phyloP scores from a whole-genome alignment of 2,797 vertebrate genomes.

The Myoxocephalus aenaeus region DNA sequence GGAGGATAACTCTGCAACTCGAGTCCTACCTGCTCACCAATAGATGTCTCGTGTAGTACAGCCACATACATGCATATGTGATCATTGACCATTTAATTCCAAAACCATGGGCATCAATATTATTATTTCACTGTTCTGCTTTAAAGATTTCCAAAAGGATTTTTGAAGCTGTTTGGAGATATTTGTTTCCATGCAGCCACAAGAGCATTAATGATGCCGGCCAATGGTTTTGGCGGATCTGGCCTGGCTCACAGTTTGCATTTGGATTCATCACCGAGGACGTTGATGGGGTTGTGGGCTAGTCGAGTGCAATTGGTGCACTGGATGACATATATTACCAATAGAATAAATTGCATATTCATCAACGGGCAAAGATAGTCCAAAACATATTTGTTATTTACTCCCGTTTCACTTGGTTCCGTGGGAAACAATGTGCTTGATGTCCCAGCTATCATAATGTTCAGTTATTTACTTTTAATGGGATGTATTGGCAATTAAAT shows the following conservation, averaged over 20 bases:
- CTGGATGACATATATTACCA: not conserved
- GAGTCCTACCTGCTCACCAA: slow-evolving; percentile 10
- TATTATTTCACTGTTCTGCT: not conserved
- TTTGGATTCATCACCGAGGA: slow-evolving; percentile 28
- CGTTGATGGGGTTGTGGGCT: slow-evolving; percentile 2
- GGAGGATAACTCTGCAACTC: slow-evolving; percentile 44
- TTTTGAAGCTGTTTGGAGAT: not conserved
- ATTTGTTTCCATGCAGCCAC: slow-evolving; percentile 13
- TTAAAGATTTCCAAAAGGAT: not conserved
- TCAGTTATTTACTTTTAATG: not conserved
- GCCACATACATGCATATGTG: not conserved
- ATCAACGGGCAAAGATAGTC: not conserved
- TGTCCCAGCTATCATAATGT: not conserved
- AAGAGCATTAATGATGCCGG: slow-evolving; percentile 1
- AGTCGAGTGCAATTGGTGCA: not conserved
- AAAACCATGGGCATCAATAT: not conserved
- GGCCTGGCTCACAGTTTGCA: not conserved
- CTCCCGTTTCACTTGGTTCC: not conserved
- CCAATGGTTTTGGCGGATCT: slow-evolving; percentile 25
- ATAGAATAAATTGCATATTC: not conserved
- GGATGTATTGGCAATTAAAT: not conserved
- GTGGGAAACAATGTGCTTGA: not conserved
- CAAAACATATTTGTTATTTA: not conserved
- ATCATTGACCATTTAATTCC: not conserved
- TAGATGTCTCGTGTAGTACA: not conserved